Evolutionary conservation across 2,888 invertebrate species (phyloP).

Genomic region (Drosophila emarginata): DNA sequence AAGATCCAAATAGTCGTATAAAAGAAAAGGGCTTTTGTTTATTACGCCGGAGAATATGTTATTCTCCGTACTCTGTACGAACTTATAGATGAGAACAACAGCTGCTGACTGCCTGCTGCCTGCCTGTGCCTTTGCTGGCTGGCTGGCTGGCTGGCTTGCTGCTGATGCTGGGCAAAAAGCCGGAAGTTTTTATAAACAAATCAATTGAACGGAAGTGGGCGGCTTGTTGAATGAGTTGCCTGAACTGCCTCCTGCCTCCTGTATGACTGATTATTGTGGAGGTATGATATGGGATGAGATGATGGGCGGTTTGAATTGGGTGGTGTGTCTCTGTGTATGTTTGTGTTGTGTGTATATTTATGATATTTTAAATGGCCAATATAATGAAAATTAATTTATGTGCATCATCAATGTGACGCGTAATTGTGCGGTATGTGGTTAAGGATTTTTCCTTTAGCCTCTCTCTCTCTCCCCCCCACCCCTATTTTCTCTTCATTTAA

Average conservation of each 20-base stretch:
- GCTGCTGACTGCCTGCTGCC: conserved; percentile 21
- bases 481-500: too few relatives aligned
- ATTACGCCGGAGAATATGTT: background rate
- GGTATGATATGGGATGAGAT: conserved; percentile 24
- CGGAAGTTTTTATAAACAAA: conserved; percentile 74
- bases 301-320: conserved; percentile 29
- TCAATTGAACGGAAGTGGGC: conserved; percentile 70
- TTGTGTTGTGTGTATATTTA: conserved; percentile 32
- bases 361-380: conserved; percentile 21
- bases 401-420: conserved; percentile 10
- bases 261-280: conserved; percentile 12
- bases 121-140: conserved; percentile 3
- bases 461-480: too few relatives aligned
- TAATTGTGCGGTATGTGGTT: conserved; percentile 16
- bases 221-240: conserved; percentile 29
- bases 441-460: background rate
- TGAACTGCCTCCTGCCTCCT: conserved; percentile 26
- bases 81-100: conserved; percentile 28
- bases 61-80: background rate
- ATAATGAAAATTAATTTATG: conserved; percentile 16
- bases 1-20: background rate
- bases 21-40: conserved; percentile 1
- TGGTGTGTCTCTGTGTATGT: background rate
- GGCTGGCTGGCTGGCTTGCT: conserved; percentile 28
- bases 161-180: conserved; percentile 26